These are phyloP conservation scores for Drosophila pseudotakahashii DNA, from an alignment of 2,888 invertebrate genomes.

Conservation along the genomic window DNA sequence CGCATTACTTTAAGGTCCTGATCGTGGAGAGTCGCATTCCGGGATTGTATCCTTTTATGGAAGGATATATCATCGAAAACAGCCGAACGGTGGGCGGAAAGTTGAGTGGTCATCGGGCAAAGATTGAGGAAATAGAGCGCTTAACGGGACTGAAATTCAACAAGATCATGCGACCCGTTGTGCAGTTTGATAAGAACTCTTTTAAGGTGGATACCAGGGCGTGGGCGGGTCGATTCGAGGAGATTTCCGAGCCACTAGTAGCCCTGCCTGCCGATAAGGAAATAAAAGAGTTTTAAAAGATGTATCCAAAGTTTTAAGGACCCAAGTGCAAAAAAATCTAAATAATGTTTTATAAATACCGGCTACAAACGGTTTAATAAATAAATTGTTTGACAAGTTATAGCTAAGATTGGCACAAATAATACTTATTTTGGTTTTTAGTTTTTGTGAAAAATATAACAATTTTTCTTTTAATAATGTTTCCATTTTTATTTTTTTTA, in stretches of 20 bases:
- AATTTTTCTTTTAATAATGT: too few relatives aligned
- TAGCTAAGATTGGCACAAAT: too few relatives aligned
- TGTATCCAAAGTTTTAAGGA: neutral
- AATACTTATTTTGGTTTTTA: too few relatives aligned
- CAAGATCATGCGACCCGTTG: slow-evolving; percentile 49
- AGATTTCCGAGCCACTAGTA: slow-evolving; percentile 8
- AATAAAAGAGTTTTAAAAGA: neutral
- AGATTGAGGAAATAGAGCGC: slow-evolving; percentile 60
- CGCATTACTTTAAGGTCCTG: slow-evolving; percentile 67
- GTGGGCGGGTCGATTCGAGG: neutral
- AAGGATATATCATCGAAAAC: slow-evolving; percentile 62
- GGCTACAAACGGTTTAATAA: too few relatives aligned
- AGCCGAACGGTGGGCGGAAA: slow-evolving; percentile 8
- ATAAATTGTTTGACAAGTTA: too few relatives aligned
- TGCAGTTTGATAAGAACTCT: slow-evolving; percentile 41
- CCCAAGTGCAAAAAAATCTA: too few relatives aligned
- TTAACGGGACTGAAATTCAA: slow-evolving; percentile 60
- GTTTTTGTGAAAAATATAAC: too few relatives aligned
- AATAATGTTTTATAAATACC: too few relatives aligned
- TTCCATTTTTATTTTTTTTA: too few relatives aligned
- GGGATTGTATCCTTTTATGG: slow-evolving; percentile 48
- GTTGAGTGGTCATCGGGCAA: slow-evolving; percentile 37
- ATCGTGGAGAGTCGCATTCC: slow-evolving; percentile 53
- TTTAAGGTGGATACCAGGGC: slow-evolving; percentile 11
- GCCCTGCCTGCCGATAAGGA: neutral